Evolutionary conservation across 2,113 vertebrate species (phyloP), one percentile per base, ranked within the genome.

Genomic region (Cricetomys ansorgei): DNA sequence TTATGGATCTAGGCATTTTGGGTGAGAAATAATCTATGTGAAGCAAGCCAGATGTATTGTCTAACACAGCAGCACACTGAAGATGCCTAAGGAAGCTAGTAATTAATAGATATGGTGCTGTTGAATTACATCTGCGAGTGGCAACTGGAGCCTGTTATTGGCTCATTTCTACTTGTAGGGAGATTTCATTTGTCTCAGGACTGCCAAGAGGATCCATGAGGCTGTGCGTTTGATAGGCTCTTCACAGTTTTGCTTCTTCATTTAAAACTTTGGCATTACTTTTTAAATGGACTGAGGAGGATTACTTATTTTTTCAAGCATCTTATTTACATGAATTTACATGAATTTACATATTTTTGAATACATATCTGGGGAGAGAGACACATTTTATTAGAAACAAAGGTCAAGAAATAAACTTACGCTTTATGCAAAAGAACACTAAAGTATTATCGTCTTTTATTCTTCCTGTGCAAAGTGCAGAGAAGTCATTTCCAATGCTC

Each of bases 221-320:
- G 1, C 50, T 40, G 0, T 21, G 43, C 31, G 0, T 69, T 21
- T 62, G 43, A 23, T 45, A 72, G 37, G 53, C 4, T 69, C 79
- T 55, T 40, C 5, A 21, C 19, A 45, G 69, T 69, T 87, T 64
- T n/a, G n/a, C 55, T 65, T 92, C n/a, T 92, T 29, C 48, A 0
- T 83, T 53, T 59, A 91, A 83, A 88, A 25, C 17, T 67, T 91
- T 95, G 90, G 37, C 86, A 1, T 64, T 59, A 55, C 67, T 81
- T 94, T 91, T 53, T 83, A 83, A 89, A 57, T 62, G 40, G 31
- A 0, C 48, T 53, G 29, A 96, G 43, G 43, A 59, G 77, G 80
- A 57, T 48, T 40, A 48, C 48, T 89, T n/a, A 48, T 97, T 90
- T 96, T 94, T 80, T 19, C 73, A 53, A 50, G 17, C 3, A 31